Evolutionary conservation across 2,888 invertebrate species (phyloP).

Genomic region (Epistrophe grossulariae): DNA sequence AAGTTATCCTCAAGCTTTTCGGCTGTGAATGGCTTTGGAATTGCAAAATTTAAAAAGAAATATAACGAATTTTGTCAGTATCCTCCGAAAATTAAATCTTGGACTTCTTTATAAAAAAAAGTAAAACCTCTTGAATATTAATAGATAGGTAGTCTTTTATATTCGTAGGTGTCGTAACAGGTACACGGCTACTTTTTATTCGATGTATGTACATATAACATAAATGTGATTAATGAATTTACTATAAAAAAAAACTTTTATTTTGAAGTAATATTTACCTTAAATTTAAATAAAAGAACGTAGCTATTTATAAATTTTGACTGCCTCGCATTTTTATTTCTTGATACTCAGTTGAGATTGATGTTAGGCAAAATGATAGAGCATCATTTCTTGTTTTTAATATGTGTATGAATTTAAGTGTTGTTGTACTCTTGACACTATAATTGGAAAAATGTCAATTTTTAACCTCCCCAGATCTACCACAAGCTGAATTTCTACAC

Average conservation of each 20-base stretch:
- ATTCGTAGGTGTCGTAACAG: not conserved
- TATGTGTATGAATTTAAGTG: no score
- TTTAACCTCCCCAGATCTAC: no score
- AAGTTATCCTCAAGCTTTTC: slow-evolving; percentile 30
- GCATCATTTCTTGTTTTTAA: no score
- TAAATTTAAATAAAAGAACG: not conserved
- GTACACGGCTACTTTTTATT: not conserved
- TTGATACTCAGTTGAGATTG: no score
- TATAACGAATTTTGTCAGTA: no score
- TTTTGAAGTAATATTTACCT: not conserved
- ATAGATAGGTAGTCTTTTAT: not conserved
- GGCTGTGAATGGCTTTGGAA: slow-evolving; percentile 19
- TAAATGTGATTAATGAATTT: not conserved
- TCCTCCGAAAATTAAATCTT: not conserved
- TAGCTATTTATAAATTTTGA: not conserved
- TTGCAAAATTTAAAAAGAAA: slow-evolving; percentile 3
- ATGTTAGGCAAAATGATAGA: no score
- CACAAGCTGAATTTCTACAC: no score
- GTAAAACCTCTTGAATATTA: not conserved
- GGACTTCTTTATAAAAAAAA: no score
- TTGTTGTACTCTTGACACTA: no score
- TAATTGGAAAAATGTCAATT: no score
- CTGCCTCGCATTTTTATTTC: no score
- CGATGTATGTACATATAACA: not conserved
- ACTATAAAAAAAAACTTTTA: not conserved